Evolutionary conservation across 2,113 vertebrate species (phyloP).

Genomic region (Thamnaconus septentrionalis): DNA sequence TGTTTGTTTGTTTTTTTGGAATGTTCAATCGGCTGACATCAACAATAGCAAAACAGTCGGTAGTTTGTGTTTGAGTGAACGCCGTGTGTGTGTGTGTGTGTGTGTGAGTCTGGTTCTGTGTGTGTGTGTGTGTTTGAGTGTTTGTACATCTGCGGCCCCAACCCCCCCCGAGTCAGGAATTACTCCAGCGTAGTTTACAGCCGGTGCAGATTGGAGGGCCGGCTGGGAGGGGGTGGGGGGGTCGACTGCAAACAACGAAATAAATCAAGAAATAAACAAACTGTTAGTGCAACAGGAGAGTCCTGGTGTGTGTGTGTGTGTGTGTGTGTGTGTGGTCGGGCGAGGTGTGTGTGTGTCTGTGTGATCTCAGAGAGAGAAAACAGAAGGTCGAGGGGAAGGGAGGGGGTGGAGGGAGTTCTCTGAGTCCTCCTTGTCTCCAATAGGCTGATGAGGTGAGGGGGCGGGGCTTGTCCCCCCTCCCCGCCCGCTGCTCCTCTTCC

Average conservation of each 20-base stretch:
- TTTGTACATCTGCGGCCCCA: too few species aligned
- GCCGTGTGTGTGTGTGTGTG: slow-evolving; percentile 58
- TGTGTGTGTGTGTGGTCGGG: slow-evolving; percentile 26
- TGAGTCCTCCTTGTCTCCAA: slow-evolving; percentile 41
- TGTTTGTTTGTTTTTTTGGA: slow-evolving; percentile 53
- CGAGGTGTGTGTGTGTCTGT: slow-evolving; percentile 29
- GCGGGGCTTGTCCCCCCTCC: slow-evolving; percentile 40
- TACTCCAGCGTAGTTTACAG: slow-evolving; percentile 58
- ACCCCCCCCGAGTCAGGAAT: slow-evolving; percentile 38
- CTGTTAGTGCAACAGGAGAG: slow-evolving; percentile 67
- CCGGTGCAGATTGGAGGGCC: slow-evolving; percentile 67
- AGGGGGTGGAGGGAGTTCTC: slow-evolving; percentile 4
- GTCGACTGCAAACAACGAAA: too few species aligned
- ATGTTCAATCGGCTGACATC: slow-evolving; percentile 73
- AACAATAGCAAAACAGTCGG: slow-evolving; percentile 62
- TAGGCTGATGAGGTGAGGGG: slow-evolving; percentile 55
- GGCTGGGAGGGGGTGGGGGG: slow-evolving; percentile 6
- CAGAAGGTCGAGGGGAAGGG: too few species aligned
- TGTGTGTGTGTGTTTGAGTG: slow-evolving; percentile 58
- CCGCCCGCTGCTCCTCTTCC: slow-evolving; percentile 6
- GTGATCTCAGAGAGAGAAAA: slow-evolving; percentile 36
- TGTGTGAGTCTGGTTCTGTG: slow-evolving; percentile 50
- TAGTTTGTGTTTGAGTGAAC: slow-evolving; percentile 25
- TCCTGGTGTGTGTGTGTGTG: slow-evolving; percentile 26
- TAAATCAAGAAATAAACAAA: slow-evolving; percentile 12